Evolutionary conservation across 92 coral and sea anemone genomes (phyloP), one percentile per base, ranked within the genome.

Genomic region (Muricea muricata): DNA sequence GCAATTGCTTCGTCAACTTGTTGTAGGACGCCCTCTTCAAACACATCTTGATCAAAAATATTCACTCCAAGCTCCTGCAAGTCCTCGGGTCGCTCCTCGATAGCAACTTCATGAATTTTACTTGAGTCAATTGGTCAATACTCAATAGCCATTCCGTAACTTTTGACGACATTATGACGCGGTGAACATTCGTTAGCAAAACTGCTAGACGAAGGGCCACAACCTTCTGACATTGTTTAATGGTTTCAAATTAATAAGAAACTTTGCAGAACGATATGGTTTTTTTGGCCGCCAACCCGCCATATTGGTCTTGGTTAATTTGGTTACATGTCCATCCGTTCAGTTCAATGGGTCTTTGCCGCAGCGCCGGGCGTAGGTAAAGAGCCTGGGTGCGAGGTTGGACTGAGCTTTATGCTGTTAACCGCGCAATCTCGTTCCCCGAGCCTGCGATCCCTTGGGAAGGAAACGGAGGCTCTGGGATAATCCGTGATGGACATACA

Each of bases 1-100:
- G 99, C 98, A 65, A 96, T 96, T 14, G 99, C 99, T 52, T 91
- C 94, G 75, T 93, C 98, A 21, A 93, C 97, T 66, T 96, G 98
- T 48, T 93, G 88, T 34, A 92, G 77, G 18, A 96, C 97, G n/a
- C 98, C 99, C 73, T 92, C 91, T 72, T 93, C 97, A 87, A 96
- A 97, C 41, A 92, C 99, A 61, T 90, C 94, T 65, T 97, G 98
- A 61, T 97, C 84, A 78, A 93, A 97, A 55, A 93, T 95, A 85
- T 93, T 93, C 52, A 95, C 89, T 17, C 94, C 90, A 23, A 95
- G 69, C 39, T 87, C 91, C 74, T 96, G 89, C 77, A 95, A 79
- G 15, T 74, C 93, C 31, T 89, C 78, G 20, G 91, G 92, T 79
- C 93, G 98, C 73, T 95, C 94, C 18, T 90, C 94, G 42, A 89